phyloP scores from a whole-genome alignment of 2,888 invertebrate species.

The Pogonocherus hispidulus region DNA sequence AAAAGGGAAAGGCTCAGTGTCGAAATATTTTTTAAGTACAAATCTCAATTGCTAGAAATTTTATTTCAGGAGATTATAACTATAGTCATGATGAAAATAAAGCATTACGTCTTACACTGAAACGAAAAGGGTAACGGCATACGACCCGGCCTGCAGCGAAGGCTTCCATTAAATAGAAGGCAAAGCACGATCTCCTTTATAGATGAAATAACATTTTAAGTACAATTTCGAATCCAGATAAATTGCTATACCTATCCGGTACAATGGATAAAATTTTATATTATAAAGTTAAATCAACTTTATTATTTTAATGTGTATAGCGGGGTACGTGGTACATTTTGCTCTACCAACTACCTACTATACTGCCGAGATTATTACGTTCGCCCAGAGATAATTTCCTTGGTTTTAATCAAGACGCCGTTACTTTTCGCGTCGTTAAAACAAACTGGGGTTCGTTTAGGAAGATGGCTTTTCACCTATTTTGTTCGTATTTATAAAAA shows the following conservation, averaged over 20 bases:
- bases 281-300: slow-evolving; percentile 35
- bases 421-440: background rate
- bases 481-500: background rate
- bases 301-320: slow-evolving; percentile 39
- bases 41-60: no score
- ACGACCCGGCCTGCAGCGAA: background rate
- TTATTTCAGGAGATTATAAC: no score
- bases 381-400: background rate
- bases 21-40: no score
- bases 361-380: background rate
- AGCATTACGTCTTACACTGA: no score
- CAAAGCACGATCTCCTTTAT: slow-evolving; percentile 40
- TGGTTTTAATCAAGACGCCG: background rate
- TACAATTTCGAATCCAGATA: slow-evolving; percentile 41
- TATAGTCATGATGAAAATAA: no score
- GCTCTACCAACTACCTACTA: no score
- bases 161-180: background rate
- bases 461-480: background rate
- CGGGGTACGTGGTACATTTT: background rate
- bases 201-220: slow-evolving; percentile 43
- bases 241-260: slow-evolving; percentile 35
- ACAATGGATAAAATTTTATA: slow-evolving; percentile 39
- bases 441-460: background rate
- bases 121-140: no score
- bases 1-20: no score